Evolutionary conservation across 2,113 vertebrate species (phyloP), one percentile per base, ranked within the genome.

Genomic region (Thunnus thynnus): DNA sequence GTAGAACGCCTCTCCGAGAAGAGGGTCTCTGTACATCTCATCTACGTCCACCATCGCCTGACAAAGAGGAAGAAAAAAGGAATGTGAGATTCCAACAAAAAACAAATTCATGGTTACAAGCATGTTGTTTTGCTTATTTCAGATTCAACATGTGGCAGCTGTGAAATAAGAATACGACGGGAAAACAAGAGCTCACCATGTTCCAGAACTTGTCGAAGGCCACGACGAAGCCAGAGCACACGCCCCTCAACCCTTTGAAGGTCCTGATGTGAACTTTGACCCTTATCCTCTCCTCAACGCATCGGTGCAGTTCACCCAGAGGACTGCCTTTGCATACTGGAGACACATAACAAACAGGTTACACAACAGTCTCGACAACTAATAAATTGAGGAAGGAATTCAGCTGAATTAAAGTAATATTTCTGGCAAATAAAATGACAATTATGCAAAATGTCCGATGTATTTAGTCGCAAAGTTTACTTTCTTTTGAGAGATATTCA

Each of bases 151-250:
- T 30, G 16, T 5, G 10, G 36, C 12, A 54, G 4, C 5, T 20
- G 16, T 57, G 11, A 10, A 18, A 3, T n/a, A 16, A 41, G 44
- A 17, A 55, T 4, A 9, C 1, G 14, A 60, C 4, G 13, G 4
- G 13, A 14, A 54, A 65, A 61, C n/a, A 9, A 1, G 1, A 12
- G 44, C 88, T 89, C 95, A 98, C 98, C 97, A 99, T 96, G 93
- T 99, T 99, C 98, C 98, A 99, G 93, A 98, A 99, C 86, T 99
- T 99, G 95, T 99, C 98, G 52, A 99, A 99, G 20, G 98, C 98
- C 36, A 99, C 96, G 4, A 99, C 88, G 67, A 99, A 99, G 54
- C 98, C 98, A 0, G 96, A 96, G 87, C 98, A 99, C 70, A 99
- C 96, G 0, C 98, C 98, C 3, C 98, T 96, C 47, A 99, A 95